phyloP scores from a whole-genome alignment of 1,140 invertebrate genomes.

The Onthophagus taurus region DNA sequence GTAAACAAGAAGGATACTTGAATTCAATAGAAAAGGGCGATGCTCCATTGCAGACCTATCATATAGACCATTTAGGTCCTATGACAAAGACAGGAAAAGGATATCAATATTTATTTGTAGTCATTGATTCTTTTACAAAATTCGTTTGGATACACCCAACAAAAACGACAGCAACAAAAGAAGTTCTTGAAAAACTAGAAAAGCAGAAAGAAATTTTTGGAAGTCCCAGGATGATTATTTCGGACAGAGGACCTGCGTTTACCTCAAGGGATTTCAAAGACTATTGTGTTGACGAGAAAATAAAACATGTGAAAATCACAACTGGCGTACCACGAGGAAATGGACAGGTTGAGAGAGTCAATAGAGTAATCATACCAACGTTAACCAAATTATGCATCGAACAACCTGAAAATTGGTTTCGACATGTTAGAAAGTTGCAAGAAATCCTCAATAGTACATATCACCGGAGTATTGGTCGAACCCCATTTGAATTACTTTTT shows the following conservation, averaged over 20 bases:
- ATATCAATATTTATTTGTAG: constrained; percentile 34
- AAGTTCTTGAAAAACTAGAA: constrained; percentile 11
- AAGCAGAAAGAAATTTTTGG: constrained; percentile 13
- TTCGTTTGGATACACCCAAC: constrained; percentile 35
- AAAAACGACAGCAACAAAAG: constrained; percentile 27
- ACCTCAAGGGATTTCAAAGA: constrained; percentile 20
- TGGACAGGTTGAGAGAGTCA: constrained; percentile 31
- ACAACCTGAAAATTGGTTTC: constrained; percentile 28
- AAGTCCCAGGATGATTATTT: constrained; percentile 15
- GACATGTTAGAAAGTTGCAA: constrained; percentile 26
- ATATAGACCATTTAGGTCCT: constrained; percentile 29
- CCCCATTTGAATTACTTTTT: constrained; percentile 32
- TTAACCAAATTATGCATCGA: constrained; percentile 24
- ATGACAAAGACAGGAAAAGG: constrained; percentile 23
- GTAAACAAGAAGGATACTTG: constrained; percentile 19
- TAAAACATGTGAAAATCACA: constrained; percentile 19
- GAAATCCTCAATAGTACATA: constrained; percentile 29
- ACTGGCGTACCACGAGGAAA: constrained; percentile 26
- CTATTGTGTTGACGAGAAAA: constrained; percentile 20
- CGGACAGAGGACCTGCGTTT: constrained; percentile 25
- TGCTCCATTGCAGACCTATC: constrained; percentile 25
- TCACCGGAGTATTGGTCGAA: constrained; percentile 27
- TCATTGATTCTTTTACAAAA: constrained; percentile 37
- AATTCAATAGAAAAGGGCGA: constrained; percentile 27
- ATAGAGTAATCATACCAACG: constrained; percentile 26